Evolutionary conservation across 2,113 vertebrate species (phyloP), one percentile per base, ranked within the genome.

Genomic region (Pomatostomus ruficeps): DNA sequence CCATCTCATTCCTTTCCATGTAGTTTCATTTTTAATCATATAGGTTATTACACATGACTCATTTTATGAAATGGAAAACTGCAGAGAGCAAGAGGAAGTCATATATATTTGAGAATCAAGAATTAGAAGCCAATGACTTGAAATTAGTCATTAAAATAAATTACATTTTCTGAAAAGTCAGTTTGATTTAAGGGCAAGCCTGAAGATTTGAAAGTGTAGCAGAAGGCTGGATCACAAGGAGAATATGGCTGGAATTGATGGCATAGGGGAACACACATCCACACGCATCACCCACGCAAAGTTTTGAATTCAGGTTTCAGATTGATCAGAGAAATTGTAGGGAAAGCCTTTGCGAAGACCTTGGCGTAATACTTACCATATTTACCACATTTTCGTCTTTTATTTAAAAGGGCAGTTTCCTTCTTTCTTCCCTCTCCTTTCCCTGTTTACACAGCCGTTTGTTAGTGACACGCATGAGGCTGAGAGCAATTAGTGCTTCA

Each of bases 341-440:
- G 85, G 90, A 95, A 97, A 97, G 97, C 88, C 95, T 97, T 93
- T 97, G 96, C 86, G 1, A 70, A 89, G 85, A 75, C 97, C 97
- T 96, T 78, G 71, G 71, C 0, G 8, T 76, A 54, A 92, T 96
- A 98, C 98, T 98, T 98, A 98, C 98, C 98, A 71, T 98, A 96
- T 95, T 97, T 97, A 97, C 96, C 98, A 98, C 98, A 98, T 73
- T 98, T 98, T 93, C 98, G 96, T 94, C 98, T 98, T 96, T 98
- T 98, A 98, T 91, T 98, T 98, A 98, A 96, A 97, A 98, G 98
- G 93, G 97, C 92, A 96, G 97, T 96, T 95, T 98, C 98, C 97
- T 97, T 98, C 98, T 96, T 98, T 97, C 97, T 98, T 97, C 97
- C 98, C 98, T 98, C 97, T 97, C 98, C 97, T 98, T 97, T 97